Evolutionary conservation across 2,888 invertebrate species (phyloP).

Genomic region (Drosophila cognata): DNA sequence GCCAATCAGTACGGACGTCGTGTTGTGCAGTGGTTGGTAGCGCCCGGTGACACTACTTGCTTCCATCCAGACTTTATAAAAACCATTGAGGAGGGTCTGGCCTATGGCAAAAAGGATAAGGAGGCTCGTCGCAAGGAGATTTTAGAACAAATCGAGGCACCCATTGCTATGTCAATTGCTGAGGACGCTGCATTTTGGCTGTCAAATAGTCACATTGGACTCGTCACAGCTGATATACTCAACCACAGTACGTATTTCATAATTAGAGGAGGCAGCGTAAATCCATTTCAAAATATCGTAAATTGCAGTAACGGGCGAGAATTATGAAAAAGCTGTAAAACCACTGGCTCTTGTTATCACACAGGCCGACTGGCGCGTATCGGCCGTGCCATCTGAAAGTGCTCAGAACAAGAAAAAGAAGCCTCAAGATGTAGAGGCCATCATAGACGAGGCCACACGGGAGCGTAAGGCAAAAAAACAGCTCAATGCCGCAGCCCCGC

Average conservation of each 20-base stretch:
- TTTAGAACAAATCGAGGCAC: conserved; percentile 88
- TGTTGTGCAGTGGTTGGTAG: conserved; percentile 94
- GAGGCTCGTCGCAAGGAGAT: conserved; percentile 89
- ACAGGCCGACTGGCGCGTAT: conserved; percentile 86
- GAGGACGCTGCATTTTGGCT: conserved; percentile 89
- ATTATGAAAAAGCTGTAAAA: conserved; percentile 85
- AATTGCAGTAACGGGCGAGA: conserved; percentile 80
- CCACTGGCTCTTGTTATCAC: conserved; percentile 85
- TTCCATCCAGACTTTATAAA: conserved; percentile 93
- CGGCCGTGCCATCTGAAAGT: conserved; percentile 50
- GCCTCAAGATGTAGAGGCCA: conserved; percentile 69
- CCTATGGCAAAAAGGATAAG: conserved; percentile 90
- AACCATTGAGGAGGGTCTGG: conserved; percentile 90
- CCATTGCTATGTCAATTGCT: conserved; percentile 86
- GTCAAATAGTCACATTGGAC: conserved; percentile 88
- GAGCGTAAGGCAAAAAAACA: conserved; percentile 66
- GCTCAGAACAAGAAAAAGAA: conserved; percentile 48
- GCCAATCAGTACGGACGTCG: conserved; percentile 93
- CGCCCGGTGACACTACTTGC: conserved; percentile 91
- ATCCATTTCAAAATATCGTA: neutral
- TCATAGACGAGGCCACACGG: conserved; percentile 73
- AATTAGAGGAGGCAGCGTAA: neutral
- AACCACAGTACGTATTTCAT: conserved; percentile 86
- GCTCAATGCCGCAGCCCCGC: conserved; percentile 5
- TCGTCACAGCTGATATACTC: conserved; percentile 90